Evolutionary conservation across 2,888 invertebrate genomes (phyloP), one percentile per base, ranked within the genome.

Genomic region (Agrypnus murinus): DNA sequence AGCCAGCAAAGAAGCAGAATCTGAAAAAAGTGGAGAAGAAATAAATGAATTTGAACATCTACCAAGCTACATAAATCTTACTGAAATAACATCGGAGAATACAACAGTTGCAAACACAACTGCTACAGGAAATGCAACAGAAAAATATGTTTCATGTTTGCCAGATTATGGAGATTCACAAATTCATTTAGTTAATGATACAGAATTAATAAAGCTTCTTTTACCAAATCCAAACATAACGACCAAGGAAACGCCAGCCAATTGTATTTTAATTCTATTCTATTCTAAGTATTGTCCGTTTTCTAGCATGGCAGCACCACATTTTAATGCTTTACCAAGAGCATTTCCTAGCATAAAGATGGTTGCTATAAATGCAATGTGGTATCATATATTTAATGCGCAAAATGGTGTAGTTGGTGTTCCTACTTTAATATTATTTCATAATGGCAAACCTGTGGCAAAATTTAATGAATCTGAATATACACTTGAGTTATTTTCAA

Each of bases 331-430:
- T 0, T 84, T 98, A 25, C 94, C 97, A 0, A 88, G 95, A 80
- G 91, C 93, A 2, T 98, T 95, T 85, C 95, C 96, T 0, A 91
- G 92, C 77, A 88, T 99, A 0, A 93, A 93, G 86, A 90, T 97
- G 84, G 93, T 96, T 8, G 98, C 95, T 1, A 91, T 98, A 14
- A 97, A 99, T 87, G 96, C 97, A 1, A 89, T 94, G 77, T 91
- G 91, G 81, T 91, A 93, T 79, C 92, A 92, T 81, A 91, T 93
- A 71, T 94, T 96, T 58, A 97, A 96, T 86, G 94, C 96, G 0
- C 95, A 96, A 78, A 96, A 95, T 85, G 97, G 97, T 8, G 94
- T 97, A 69, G 92, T 96, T 7, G 96, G 96, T 14, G 92, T 97
- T 40, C 97, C 97, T 6, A 95, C 96, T 2, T 83, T 97, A 34